Percentiles rank a stretch among this genome's conserved stretches.
These are phyloP conservation scores for Leucopsar rothschildi DNA, from an alignment of 2,113 vertebrate species.

Conservation along the genomic window DNA sequence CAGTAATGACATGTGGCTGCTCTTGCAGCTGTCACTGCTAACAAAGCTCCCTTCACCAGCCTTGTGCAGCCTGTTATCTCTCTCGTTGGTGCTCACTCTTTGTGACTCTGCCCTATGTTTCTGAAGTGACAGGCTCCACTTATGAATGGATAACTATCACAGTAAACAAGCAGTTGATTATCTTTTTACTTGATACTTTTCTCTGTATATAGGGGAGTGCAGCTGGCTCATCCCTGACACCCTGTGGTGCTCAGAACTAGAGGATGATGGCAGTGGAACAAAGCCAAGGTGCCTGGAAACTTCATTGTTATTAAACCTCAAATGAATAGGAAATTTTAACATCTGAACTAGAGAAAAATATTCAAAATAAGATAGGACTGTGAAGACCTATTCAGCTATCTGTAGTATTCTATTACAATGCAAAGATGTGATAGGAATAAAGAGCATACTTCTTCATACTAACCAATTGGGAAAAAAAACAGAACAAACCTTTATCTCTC, in stretches of 20 bases:
- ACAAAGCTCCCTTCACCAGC: not conserved
- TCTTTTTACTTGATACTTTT: not conserved
- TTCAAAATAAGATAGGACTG: not conserved
- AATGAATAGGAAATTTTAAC: not conserved
- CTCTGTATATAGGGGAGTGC: not conserved
- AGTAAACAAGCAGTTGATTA: not conserved
- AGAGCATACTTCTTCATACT: not conserved
- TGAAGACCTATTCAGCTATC: not conserved
- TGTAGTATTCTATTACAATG: not conserved
- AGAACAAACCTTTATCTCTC: not conserved
- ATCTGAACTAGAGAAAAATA: not conserved
- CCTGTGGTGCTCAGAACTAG: not conserved
- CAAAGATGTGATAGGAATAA: not conserved
- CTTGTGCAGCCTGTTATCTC: not conserved
- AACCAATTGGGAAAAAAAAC: not conserved
- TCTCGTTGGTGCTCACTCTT: not conserved
- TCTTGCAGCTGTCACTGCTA: not conserved
- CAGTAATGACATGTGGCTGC: not conserved
- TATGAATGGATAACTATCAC: not conserved
- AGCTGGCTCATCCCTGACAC: not conserved
- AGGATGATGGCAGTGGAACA: not conserved
- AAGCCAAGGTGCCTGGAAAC: not conserved
- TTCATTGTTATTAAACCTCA: not conserved
- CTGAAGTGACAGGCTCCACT: not conserved
- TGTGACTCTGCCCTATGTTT: not conserved